phyloP scores from a whole-genome alignment of 2,888 invertebrate species.

The Lycocerus yunnanus region DNA sequence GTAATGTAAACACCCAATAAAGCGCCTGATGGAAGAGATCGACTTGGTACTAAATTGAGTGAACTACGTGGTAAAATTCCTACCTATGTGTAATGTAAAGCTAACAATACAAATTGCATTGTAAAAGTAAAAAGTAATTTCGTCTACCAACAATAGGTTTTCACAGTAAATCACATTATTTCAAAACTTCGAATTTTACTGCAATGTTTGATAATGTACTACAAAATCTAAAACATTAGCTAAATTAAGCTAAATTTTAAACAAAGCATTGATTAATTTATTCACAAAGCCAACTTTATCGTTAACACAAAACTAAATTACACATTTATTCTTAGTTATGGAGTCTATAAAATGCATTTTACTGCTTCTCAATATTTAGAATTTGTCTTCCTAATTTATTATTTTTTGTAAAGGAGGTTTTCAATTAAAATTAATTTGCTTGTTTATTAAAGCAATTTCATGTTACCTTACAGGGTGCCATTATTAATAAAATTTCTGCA shows the following conservation, averaged over 20 bases:
- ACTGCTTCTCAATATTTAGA: not conserved
- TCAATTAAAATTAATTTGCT: not conserved
- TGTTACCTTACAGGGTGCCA: not conserved
- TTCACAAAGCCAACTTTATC: not conserved
- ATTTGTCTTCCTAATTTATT: not conserved
- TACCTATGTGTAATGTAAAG: not conserved
- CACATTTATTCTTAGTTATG: no score
- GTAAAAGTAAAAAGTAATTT: not conserved
- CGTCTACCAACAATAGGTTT: not conserved
- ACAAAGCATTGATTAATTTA: not conserved
- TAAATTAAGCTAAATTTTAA: not conserved
- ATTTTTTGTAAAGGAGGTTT: not conserved
- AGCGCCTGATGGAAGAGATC: not conserved
- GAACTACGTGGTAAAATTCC: not conserved
- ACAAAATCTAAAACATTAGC: not conserved
- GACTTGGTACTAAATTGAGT: not conserved
- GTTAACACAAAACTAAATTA: no score
- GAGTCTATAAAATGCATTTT: not conserved
- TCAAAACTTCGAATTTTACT: not conserved
- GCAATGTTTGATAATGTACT: not conserved
- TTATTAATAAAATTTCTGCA: not conserved
- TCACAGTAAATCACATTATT: not conserved
- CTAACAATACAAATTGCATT: not conserved
- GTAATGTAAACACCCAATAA: not conserved
- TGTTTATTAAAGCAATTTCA: not conserved